These are phyloP conservation scores for Zoroaster sp. DNA, from an alignment of 53 echinoderm and acorn worm genomes.

Conservation along the genomic window DNA sequence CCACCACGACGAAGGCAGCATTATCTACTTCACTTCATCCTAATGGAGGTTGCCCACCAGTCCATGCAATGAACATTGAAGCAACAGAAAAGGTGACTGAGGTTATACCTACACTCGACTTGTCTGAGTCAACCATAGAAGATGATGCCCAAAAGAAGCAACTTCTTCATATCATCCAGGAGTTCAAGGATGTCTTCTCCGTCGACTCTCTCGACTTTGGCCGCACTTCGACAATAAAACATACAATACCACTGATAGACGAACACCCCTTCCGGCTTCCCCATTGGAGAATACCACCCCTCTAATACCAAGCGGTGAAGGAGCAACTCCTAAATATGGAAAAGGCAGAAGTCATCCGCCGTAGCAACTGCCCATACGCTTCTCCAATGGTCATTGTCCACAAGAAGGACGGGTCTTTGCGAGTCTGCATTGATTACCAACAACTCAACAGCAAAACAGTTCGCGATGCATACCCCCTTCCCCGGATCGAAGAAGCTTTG, in stretches of 20 bases:
- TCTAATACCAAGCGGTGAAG: constrained; percentile 14
- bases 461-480: constrained; percentile 2
- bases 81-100: neutral
- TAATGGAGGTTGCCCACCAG: neutral
- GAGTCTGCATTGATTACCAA: constrained; percentile 9
- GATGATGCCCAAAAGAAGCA: neutral
- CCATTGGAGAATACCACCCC: constrained; percentile 47
- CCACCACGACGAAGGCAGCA: neutral
- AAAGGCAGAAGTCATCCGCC: constrained; percentile 31
- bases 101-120: neutral
- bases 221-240: neutral
- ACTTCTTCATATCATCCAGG: neutral
- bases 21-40: neutral
- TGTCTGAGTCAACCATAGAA: neutral
- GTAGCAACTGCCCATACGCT: neutral
- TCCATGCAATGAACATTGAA: neutral
- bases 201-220: constrained; percentile 17
- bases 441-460: constrained; percentile 5
- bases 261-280: constrained; percentile 34
- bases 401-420: constrained; percentile 11
- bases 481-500: neutral
- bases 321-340: constrained; percentile 18
- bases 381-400: neutral
- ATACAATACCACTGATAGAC: constrained; percentile 26
- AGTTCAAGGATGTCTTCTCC: constrained; percentile 4